Evolutionary conservation across 2,113 vertebrate species (phyloP).

Genomic region (Odontesthes bonariensis): DNA sequence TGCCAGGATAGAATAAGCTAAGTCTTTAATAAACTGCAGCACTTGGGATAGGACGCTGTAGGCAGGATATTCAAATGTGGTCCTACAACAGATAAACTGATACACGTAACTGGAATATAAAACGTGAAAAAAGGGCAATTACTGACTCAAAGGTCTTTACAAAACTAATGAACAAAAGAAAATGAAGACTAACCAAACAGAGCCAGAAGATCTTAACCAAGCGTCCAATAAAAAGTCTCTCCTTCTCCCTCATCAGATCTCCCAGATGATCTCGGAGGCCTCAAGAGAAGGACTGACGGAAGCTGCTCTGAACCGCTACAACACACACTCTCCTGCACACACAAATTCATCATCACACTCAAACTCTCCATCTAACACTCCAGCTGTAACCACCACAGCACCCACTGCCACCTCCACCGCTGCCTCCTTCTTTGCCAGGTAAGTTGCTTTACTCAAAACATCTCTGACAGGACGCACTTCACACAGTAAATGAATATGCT

Average conservation of each 20-base stretch:
- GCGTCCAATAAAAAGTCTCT: not conserved
- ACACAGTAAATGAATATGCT: not conserved
- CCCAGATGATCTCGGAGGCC: slow-evolving; percentile 91
- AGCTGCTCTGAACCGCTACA: slow-evolving; percentile 89
- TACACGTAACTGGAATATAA: too few species aligned
- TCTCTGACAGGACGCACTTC: not conserved
- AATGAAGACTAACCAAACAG: too few species aligned
- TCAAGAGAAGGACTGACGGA: slow-evolving; percentile 90
- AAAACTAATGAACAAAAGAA: too few species aligned
- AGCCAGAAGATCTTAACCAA: too few species aligned
- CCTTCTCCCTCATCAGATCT: slow-evolving; percentile 84
- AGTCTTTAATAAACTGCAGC: too few species aligned
- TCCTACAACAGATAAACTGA: too few species aligned
- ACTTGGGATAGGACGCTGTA: too few species aligned
- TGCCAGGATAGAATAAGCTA: too few species aligned
- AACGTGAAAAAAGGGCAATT: too few species aligned
- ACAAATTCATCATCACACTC: slow-evolving; percentile 78
- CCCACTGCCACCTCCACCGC: slow-evolving; percentile 90
- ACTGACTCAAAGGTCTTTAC: too few species aligned
- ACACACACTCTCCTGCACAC: slow-evolving; percentile 88
- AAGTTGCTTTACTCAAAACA: slow-evolving; percentile 48
- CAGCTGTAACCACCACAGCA: slow-evolving; percentile 80
- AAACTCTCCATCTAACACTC: slow-evolving; percentile 83
- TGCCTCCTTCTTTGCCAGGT: slow-evolving; percentile 98
- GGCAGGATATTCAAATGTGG: too few species aligned